Evolutionary conservation across 2,888 invertebrate species (phyloP), one percentile per base, ranked within the genome.

Genomic region (Opisthograptis luteolata): DNA sequence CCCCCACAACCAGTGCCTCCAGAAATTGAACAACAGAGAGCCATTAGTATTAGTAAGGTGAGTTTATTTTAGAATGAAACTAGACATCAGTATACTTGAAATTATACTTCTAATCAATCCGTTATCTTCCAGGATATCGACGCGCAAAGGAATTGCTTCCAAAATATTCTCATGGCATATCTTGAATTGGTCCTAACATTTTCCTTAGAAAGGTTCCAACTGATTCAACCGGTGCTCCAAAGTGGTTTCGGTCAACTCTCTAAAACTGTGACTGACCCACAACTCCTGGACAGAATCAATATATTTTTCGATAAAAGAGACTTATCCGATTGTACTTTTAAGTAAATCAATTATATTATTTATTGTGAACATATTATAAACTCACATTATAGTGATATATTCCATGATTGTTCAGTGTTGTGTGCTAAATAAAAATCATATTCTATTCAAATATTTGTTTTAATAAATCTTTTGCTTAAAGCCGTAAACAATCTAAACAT

Each of bases 91-190:
- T 6, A 8, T 6, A 8, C 1, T 12, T n/a, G 6, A 14, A 7
- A 28, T 6, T 40, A 35, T 28, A 0, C 17, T 27, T 24, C 12
- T 45, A 27, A 41, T n/a, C n/a, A 8, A 13, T 13, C 30, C 35
- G 43, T 53, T 43, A 34, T 67, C 74, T 64, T 85, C 24, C 57
- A 95, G 95, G 96, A 98, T 77, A 94, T 95, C 42, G 97, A 97
- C 71, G 96, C 97, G 10, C 96, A 95, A 73, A 92, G 96, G 54
- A 93, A 94, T 45, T 96, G 97, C 12, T 94, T 97, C 88, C 95
- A 96, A 17, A 97, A 98, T 79, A 94, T 97, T 65, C 92, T 98
- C 64, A 95, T 95, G 76, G 96, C 96, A 13, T 95, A 96, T 58
- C 93, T 98, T 75, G 97, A 97, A 73, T 91, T 97, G 62, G 91